Percentiles rank a stretch among this genome's conserved stretches.
These are phyloP conservation scores for Apodemia zela DNA, from an alignment of 2,888 invertebrate genomes.

Conservation along the genomic window DNA sequence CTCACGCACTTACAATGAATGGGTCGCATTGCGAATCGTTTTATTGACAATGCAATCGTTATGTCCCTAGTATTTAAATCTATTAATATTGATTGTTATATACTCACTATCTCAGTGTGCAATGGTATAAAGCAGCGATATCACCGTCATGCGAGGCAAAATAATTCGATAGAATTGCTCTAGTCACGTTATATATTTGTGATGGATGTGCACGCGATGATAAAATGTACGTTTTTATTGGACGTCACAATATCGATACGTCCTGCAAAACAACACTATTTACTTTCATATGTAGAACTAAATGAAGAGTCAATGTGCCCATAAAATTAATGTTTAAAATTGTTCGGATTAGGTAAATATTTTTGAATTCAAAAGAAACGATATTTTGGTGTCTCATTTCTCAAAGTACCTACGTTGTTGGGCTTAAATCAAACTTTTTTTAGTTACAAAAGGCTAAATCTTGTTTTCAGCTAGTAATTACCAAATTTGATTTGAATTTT, in stretches of 20 bases:
- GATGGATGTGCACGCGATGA: conserved; percentile 39
- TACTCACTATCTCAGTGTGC: conserved; percentile 28
- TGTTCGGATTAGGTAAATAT: too few species aligned
- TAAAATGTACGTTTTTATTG: conserved; percentile 31
- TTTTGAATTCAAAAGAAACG: too few species aligned
- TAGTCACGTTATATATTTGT: conserved; percentile 37
- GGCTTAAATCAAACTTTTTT: too few species aligned
- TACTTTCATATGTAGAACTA: too few species aligned
- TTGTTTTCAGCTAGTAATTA: too few species aligned
- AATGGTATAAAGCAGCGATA: conserved; percentile 34
- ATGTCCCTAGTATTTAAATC: conserved; percentile 14
- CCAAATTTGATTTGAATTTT: too few species aligned
- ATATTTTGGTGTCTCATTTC: too few species aligned
- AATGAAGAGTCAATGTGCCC: too few species aligned
- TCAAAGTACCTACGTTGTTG: too few species aligned
- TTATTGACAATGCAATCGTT: conserved; percentile 10
- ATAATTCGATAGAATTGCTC: conserved; percentile 37
- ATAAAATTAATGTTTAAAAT: too few species aligned
- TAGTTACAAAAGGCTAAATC: too few species aligned
- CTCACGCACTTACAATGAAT: conserved; percentile 26
- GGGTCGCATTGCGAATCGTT: conserved; percentile 13
- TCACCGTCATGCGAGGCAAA: conserved; percentile 37
- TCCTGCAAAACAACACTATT: not conserved
- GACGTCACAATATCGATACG: conserved; percentile 29
- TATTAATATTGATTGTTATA: conserved; percentile 24